Percentiles rank a stretch among this genome's conserved stretches.
Evolutionary conservation across 2,797 vertebrate genomes (phyloP).

Genomic region (Lithobates sylvaticus): DNA sequence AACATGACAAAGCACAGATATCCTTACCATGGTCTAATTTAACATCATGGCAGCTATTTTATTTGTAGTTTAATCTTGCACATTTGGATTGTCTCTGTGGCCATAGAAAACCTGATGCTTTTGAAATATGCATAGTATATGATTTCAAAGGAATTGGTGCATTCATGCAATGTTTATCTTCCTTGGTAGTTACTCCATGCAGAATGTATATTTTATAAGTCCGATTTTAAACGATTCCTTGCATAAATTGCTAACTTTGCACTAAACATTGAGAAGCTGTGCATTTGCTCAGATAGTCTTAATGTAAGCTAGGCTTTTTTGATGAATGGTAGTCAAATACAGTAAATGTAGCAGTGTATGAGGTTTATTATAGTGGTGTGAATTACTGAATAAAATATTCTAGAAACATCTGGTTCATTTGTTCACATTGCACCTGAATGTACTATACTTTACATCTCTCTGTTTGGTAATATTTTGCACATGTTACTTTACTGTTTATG

Average conservation of each 20-base stretch:
- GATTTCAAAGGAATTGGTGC: slow-evolving; percentile 11
- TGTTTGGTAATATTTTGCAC: slow-evolving; percentile 9
- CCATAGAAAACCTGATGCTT: slow-evolving; percentile 2
- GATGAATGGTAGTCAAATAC: background rate
- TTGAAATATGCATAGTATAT: slow-evolving; percentile 24
- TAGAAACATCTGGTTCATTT: slow-evolving; percentile 25
- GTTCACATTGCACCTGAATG: slow-evolving; percentile 25
- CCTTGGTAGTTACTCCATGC: slow-evolving; percentile 15
- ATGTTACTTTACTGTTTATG: slow-evolving; percentile 33
- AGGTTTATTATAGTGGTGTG: slow-evolving; percentile 8
- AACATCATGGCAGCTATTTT: background rate
- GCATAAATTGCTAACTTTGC: slow-evolving; percentile 13
- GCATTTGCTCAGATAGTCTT: slow-evolving; percentile 3
- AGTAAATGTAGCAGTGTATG: background rate
- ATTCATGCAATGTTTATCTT: slow-evolving; percentile 34
- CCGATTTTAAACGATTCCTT: background rate
- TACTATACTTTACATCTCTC: slow-evolving; percentile 45
- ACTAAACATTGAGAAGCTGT: background rate
- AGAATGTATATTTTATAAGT: slow-evolving; percentile 43
- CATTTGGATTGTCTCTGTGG: background rate
- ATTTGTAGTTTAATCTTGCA: background rate
- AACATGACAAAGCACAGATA: background rate
- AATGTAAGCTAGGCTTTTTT: background rate
- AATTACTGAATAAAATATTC: slow-evolving; percentile 1
- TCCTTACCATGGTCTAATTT: background rate